These are phyloP conservation scores for Emydocephalus ijimae DNA, from an alignment of 2,113 vertebrate species.

Conservation along the genomic window DNA sequence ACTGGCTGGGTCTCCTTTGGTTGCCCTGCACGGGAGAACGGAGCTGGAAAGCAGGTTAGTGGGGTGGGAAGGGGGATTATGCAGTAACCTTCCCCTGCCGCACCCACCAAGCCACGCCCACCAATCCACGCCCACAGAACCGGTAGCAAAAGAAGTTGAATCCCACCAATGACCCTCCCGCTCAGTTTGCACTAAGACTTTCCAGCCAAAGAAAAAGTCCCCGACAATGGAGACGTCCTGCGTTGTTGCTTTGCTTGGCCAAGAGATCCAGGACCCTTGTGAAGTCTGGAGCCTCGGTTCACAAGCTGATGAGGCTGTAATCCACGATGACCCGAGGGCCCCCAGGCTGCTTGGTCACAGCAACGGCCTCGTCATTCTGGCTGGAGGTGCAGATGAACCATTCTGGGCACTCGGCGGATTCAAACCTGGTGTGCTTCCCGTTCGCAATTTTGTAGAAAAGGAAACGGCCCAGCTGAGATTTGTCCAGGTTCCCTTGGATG, in stretches of 20 bases:
- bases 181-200: not conserved
- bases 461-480: not conserved
- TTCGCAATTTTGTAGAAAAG: not conserved
- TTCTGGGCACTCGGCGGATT: not conserved
- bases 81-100: no score
- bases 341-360: not conserved
- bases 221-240: not conserved
- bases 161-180: no score
- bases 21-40: no score
- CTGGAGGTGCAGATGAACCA: slow-evolving; percentile 19
- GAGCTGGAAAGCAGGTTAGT: no score
- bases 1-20: no score
- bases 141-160: no score
- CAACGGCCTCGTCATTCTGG: not conserved
- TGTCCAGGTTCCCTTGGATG: not conserved
- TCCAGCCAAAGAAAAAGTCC: not conserved
- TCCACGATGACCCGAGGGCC: not conserved
- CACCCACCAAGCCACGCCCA: no score
- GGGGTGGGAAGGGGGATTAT: no score
- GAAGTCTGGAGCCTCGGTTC: not conserved
- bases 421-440: not conserved
- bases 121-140: no score
- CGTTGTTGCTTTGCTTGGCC: not conserved
- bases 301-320: not conserved
- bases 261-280: not conserved